Conservation (phyloP, 2,888 invertebrate genomes). For the Stegophylla sp. region DNA sequence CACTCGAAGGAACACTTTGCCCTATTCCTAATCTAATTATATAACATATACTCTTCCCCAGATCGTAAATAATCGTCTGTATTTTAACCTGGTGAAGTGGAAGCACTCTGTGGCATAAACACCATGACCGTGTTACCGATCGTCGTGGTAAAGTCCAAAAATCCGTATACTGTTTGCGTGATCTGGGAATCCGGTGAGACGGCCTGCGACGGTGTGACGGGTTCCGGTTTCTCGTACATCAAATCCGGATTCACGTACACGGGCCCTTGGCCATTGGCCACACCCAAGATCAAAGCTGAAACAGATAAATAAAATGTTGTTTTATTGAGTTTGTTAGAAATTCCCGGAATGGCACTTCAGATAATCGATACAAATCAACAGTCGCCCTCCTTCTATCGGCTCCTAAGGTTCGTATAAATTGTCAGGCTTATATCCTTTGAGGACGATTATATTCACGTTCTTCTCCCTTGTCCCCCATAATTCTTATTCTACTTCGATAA, state of each 20-base stretch:
- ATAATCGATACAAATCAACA: no score
- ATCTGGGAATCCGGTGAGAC: conserved; percentile 63
- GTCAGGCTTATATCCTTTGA: no score
- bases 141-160: conserved; percentile 91
- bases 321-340: no score
- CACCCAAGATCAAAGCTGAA: conserved; percentile 18
- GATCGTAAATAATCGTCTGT: background rate
- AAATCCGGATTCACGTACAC: conserved; percentile 37
- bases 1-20: no score
- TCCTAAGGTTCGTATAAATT: no score
- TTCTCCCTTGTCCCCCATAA: no score
- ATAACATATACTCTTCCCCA: no score
- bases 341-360: no score
- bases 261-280: conserved; percentile 25
- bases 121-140: conserved; percentile 94
- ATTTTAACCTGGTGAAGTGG: conserved; percentile 63
- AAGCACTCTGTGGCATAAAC: conserved; percentile 86
- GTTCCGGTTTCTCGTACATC: conserved; percentile 38
- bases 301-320: background rate
- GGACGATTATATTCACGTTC: no score
- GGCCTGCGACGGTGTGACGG: background rate
- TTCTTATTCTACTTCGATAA: no score
- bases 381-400: no score
- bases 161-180: conserved; percentile 92
- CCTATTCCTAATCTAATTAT: no score